Base-by-base conservation (phyloP, 23 tunicate genomes). In the Halocynthia aurantium region DNA sequence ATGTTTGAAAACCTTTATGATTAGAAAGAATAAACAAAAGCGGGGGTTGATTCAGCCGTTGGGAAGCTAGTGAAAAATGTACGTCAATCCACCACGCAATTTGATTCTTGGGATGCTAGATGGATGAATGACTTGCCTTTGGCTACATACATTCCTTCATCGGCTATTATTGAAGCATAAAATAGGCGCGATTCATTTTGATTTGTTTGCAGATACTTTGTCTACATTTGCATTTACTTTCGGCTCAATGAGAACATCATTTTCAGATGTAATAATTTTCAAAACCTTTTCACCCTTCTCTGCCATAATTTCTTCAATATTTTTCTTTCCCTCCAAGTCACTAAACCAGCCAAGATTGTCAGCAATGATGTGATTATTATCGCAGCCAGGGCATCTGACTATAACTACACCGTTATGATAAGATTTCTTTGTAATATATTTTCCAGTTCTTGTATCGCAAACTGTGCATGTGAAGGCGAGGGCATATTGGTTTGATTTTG, bases 381-480 rank as follows among this genome's bases (percentile, higher is more conserved):
- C 60, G 81, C 99, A 94, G 7, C 84, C 89, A 4, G 87, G 91
- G 53, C 99, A 94, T 10, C 76, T 82, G 55, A 94, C 99, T 5
- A 94, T 88, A 7, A 94, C 99, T 6, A 94, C 99, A 21, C 95
- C 94, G 73, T 94, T 75, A 50, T 94, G 99, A 50, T 94, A 94
- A 8, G 96, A 91, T 53, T 83, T 79, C 72, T 94, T 94, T 31
- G 95, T 76, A 6, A 94, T 89, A 60, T 85, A 71, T 69, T 94
- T 92, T 17, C 76, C 78, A 20, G 80, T 86, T 73, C 98, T 55
- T 60, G 69, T 74, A 15, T 82, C 44, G 52, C 98, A 92, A 13
- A 92, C 93, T 12, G 88, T 92, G 82, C 98, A 92, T 52, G 98
- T 92, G 62, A 80, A 92, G 6, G 75, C 87, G 61, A 92, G 81